Evolutionary conservation across 2,888 invertebrate species (phyloP), one percentile per base, ranked within the genome.

Genomic region (Ethmia dodecea): DNA sequence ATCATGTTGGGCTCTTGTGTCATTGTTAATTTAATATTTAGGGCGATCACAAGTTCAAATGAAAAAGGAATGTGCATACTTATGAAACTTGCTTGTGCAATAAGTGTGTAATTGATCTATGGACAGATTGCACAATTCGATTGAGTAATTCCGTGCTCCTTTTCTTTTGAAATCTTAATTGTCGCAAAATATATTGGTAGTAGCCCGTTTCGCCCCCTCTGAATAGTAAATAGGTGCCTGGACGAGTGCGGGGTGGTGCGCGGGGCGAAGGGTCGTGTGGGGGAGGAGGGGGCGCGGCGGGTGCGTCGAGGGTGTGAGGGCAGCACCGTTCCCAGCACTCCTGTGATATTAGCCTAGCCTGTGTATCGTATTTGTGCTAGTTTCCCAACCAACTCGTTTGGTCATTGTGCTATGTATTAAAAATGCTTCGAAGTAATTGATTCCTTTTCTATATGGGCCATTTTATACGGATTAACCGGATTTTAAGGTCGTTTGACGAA

Each of bases 281-380:
- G 37, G 29, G 46, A 40, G 48, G 47, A 49, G 40, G 49, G 35
- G 40, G 39, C 38, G 40, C 31, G 44, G 39, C 44, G 41, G 37
- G 42, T 41, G 38, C 49, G 42, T 40, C 46, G 45, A 35, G 42
- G 42, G 42, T 37, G 45, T 41, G 56, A 52, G 42, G 47, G 38
- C 51, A 38, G 77, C 73, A 63, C 79, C 78, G 81, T 81, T 84
- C 83, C 81, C 83, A 76, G 84, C 75, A 81, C 81, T 79, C 75
- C 84, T 86, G 84, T 86, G 84, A 86, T 86, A 86, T 86, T 86
- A 86, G 84, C 78, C 80, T 86, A 86, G 81, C 79, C 77, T 81
- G 75, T 79, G 76, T 81, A 78, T 83, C 73, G 84, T 83, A 77
- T 83, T 79, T 78, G 81, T 83, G 81, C 84, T 83, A 83, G 80